Percentiles rank a stretch among this genome's conserved stretches.
Conservation (phyloP, 2,113 vertebrate genomes). For the Nerophis ophidion region DNA sequence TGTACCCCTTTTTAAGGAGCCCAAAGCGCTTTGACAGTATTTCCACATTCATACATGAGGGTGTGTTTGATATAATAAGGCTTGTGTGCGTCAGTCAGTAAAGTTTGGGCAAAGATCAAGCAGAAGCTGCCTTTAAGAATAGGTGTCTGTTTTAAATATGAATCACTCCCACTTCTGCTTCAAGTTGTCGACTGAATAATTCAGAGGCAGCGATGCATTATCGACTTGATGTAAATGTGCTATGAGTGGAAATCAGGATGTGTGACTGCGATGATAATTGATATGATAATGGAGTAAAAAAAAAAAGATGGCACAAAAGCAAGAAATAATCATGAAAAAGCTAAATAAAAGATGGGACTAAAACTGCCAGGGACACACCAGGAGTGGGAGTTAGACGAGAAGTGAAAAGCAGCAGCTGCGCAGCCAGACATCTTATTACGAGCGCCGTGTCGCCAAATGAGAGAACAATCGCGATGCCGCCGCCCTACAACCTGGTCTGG, state of each 20-base stretch:
- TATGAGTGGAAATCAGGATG: conserved; percentile 67
- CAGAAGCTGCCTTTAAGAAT: conserved; percentile 65
- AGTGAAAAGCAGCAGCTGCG: conserved; percentile 17
- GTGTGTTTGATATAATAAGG: too few relatives aligned
- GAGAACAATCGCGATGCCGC: background rate
- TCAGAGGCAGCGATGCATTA: conserved; percentile 67
- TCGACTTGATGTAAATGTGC: conserved; percentile 70
- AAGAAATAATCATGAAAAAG: conserved; percentile 68
- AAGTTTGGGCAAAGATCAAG: conserved; percentile 38
- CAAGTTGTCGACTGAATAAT: conserved; percentile 74
- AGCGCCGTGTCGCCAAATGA: background rate
- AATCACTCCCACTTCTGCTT: conserved; percentile 62
- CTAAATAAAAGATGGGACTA: conserved; percentile 70
- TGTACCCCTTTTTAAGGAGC: too few relatives aligned
- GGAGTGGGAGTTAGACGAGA: conserved; percentile 5
- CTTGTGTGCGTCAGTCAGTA: conserved; percentile 5
- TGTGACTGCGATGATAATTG: conserved; percentile 73
- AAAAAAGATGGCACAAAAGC: conserved; percentile 59
- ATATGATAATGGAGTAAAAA: conserved; percentile 69
- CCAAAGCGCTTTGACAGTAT: too few relatives aligned
- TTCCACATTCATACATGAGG: too few relatives aligned
- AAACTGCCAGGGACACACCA: conserved; percentile 58
- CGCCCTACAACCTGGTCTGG: background rate
- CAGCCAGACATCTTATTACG: conserved; percentile 7
- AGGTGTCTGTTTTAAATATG: conserved; percentile 75